Base-by-base conservation (phyloP, 37 sponge, comb jelly and placozoan genomes). In the Chondrosia reniformis region DNA sequence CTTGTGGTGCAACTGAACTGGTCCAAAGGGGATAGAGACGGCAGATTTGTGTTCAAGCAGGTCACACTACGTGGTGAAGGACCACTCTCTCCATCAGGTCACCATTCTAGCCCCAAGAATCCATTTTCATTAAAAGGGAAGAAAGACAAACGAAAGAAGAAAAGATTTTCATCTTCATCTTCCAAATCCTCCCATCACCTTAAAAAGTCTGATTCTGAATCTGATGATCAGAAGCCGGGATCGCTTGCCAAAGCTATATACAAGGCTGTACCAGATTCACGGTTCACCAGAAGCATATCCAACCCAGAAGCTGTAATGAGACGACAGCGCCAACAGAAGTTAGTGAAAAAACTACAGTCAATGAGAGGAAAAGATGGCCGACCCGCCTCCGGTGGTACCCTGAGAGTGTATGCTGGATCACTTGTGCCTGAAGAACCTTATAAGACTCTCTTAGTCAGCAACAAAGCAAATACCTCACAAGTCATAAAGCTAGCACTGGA, bases 1-100 rank as follows among this genome's bases (percentile, higher is more conserved):
- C 80, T 93, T 32, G 62, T 86, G 30, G 83, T 85, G 3, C 90
- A 90, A 76, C 83, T 93, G 27, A 84, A 81, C 45, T 93, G 94
- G 94, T 49, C 59, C 34, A 76, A 73, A 21, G 94, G 81, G 19
- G 82, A 90, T 25, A 44, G 77, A 15, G 94, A 93, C 19, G 94
- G 94, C 0, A 65, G 91, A 41, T 93, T 93, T 78, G 65, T 90
- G 22, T 55, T 93, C 21, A 69, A 69, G 44, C 72, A 69, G 43
- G 40, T 66, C 9, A 8, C 38, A 5, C 32, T 21, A 21, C 9
- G 6, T 2, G 24, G 43, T 69, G 72, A 34, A 10, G 43, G 24
- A 21, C 36, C 72, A 17, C 41, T 9, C 12, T 19, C 25, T n/a
- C 17, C 4, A 13, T 40, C 15, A 0, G 32, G 15, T 25, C 24